Evolutionary conservation across 2,113 vertebrate genomes (phyloP).

Genomic region (Harpagus bidentatus): DNA sequence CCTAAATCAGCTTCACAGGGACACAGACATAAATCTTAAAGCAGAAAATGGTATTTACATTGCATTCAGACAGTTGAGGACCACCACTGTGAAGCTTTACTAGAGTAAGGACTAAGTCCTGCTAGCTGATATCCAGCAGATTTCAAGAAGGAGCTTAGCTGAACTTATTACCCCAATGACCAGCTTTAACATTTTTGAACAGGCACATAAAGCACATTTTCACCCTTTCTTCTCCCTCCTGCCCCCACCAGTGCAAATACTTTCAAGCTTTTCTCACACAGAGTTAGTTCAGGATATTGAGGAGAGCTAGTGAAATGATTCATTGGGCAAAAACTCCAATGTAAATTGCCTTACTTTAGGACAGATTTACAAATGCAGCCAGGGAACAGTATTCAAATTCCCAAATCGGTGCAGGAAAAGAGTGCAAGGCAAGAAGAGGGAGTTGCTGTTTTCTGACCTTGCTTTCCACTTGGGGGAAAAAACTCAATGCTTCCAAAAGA

Average conservation of each 20-base stretch:
- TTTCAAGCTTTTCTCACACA: background rate
- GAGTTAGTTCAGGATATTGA: background rate
- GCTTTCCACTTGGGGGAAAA: background rate
- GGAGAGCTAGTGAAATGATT: background rate
- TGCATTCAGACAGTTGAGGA: background rate
- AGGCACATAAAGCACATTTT: background rate
- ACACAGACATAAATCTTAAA: background rate
- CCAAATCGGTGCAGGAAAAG: background rate
- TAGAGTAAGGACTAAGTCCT: background rate
- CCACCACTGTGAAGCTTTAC: background rate
- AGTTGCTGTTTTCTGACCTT: background rate
- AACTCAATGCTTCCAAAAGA: background rate
- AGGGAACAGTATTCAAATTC: background rate
- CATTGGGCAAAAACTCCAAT: background rate
- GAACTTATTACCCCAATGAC: background rate
- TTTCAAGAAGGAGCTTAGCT: slow-evolving; percentile 12
- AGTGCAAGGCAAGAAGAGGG: background rate
- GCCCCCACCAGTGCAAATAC: background rate
- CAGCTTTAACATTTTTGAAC: background rate
- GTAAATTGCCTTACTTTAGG: background rate
- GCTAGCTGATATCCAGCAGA: background rate
- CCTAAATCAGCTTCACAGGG: background rate
- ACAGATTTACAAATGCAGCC: background rate
- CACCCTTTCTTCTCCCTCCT: background rate
- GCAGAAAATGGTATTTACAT: background rate